These are phyloP conservation scores for Chloroceryle aenea DNA, from an alignment of 2,113 vertebrate species.

Conservation along the genomic window DNA sequence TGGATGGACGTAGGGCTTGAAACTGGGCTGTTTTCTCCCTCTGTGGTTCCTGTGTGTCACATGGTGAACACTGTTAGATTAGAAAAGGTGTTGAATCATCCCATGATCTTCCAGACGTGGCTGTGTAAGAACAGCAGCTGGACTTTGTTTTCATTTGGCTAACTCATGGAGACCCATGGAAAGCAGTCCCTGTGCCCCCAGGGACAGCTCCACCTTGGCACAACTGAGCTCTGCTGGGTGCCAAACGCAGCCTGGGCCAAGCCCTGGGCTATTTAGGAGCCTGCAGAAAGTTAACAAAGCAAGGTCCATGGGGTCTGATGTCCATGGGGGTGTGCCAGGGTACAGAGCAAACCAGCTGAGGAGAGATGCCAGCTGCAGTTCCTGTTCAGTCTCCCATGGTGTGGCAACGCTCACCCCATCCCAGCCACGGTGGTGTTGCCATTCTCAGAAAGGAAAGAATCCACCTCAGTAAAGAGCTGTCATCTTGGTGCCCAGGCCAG, in stretches of 20 bases:
- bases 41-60: background rate
- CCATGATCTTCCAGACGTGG: background rate
- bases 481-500: background rate
- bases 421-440: too few relatives aligned
- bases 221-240: background rate
- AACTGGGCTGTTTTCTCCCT: background rate
- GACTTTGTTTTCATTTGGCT: background rate
- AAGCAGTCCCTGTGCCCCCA: background rate
- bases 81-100: background rate
- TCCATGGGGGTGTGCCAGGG: background rate
- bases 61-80: background rate
- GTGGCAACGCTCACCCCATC: rapidly evolving
- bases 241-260: background rate
- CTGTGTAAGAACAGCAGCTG: background rate
- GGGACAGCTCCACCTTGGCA: background rate
- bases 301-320: background rate
- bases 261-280: rapidly evolving
- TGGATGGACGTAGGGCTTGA: background rate
- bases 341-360: rapidly evolving
- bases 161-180: background rate
- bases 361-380: background rate
- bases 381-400: rapidly evolving
- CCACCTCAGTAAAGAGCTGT: background rate
- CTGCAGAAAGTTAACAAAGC: background rate
- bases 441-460: background rate